Base-by-base conservation (phyloP, 1,140 invertebrate genomes). In the Drosophila bipectinata region DNA sequence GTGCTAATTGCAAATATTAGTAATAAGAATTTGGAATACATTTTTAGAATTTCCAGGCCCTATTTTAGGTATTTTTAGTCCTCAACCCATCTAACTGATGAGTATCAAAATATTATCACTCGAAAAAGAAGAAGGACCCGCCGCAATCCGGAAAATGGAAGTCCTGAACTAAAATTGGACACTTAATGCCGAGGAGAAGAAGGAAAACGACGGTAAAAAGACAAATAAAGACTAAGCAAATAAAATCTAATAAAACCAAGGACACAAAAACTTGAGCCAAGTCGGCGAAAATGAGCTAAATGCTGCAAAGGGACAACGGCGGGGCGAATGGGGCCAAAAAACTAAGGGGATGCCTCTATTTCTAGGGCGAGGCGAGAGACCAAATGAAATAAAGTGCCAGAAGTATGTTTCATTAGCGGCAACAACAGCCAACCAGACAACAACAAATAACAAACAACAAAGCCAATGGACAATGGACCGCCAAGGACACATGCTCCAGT, bases 151-250 rank as follows among this genome's bases (percentile, higher is more conserved):
- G 12, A 37, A 52, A 34, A 52, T 51, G 21, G 28, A 44, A 55
- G 14, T 41, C 53, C 60, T 32, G 37, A 67, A 69, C 68, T 68
- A 82, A 82, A 85, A 85, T 82, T 76, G 78, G 74, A 87, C 83
- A 87, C 82, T 82, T 82, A 61, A 39, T 61, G 60, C 51, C 32
- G 48, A 37, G 41, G 14, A 59, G 68, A 47, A 53, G 48, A 24
- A 32, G 53, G 47, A 52, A 74, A 39, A 74, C 69, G 74, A 56
- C 54, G 74, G 56, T 66, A 72, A 47, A 47, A 88, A 79, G 79
- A 88, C 83, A 88, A 88, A 88, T 88, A 88, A 88, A 71, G 76
- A 81, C 83, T 88, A 83, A 83, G 72, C 84, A 88, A 88, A 88
- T 88, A 88, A 88, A 88, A 88, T 88, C 79, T 87, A 87, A 87